Evolutionary conservation across 2,888 invertebrate genomes (phyloP), one percentile per base, ranked within the genome.

Genomic region (Tiphia femorata): DNA sequence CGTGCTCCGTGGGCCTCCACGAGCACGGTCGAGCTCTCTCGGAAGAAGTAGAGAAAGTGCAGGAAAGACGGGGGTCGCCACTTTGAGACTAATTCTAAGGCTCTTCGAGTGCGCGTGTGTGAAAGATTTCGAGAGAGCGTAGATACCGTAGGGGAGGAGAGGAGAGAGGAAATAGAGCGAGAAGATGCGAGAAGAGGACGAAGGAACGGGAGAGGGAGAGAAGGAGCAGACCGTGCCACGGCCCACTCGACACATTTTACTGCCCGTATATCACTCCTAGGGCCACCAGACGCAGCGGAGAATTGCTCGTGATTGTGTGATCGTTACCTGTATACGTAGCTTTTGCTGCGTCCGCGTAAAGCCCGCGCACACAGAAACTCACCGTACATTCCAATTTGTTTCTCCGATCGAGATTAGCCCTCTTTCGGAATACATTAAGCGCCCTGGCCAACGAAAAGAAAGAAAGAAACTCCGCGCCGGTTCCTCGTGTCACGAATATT

Each of bases 251-350:
- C 67, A 69, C 63, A 71, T 72, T 76, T 74, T 76, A 75, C 62
- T 70, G 72, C 63, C 64, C 73, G 67, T 75, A 75, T 76, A 75
- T 75, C 73, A 73, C 62, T 60, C 51, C 40, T 47, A 57, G 51
- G 51, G 49, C 53, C 50, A 46, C 53, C 44, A 38, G 38, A 48
- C 44, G 35, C 47, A 33, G 14, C 46, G n/a, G 21, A 44, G 48
- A 40, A 50, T 27, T 30, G 38, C 23, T 30, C 23, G n/a, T n/a
- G n/a, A n/a, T n/a, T n/a, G n/a, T n/a, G n/a, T n/a, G n/a, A n/a
- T n/a, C n/a, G n/a, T n/a, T n/a, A n/a, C n/a, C n/a, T n/a, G n/a
- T n/a, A n/a, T n/a, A n/a, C n/a, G n/a, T n/a, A n/a, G n/a, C n/a
- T n/a, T n/a, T n/a, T n/a, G n/a, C n/a, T n/a, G n/a, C n/a, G n/a